These are phyloP conservation scores for Thrips palmi DNA, from an alignment of 1,140 invertebrate species.

Conservation along the genomic window DNA sequence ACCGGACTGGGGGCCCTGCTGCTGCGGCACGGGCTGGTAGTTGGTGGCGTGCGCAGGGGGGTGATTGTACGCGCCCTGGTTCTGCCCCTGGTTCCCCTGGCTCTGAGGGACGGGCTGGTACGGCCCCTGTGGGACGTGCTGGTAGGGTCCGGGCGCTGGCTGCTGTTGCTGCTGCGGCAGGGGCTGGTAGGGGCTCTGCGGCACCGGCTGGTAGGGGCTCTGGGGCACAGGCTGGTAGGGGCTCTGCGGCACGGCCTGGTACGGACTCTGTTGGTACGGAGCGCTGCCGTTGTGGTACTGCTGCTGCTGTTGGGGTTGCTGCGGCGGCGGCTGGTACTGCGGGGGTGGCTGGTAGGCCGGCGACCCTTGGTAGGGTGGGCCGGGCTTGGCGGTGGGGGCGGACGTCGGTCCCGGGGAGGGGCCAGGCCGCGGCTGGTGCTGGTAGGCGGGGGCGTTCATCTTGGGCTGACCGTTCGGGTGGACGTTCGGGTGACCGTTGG, in stretches of 20 bases:
- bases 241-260: slow-evolving; percentile 4
- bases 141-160: slow-evolving; percentile 7
- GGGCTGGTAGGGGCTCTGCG: slow-evolving; percentile 9
- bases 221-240: background rate
- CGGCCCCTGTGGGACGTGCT: background rate
- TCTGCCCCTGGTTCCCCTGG: background rate
- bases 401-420: no score
- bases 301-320: background rate
- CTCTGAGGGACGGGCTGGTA: slow-evolving; percentile 7
- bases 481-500: no score
- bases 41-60: no score
- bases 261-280: background rate
- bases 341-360: no score
- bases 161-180: slow-evolving; percentile 13
- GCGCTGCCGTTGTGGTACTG: slow-evolving; percentile 1
- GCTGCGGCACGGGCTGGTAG: background rate
- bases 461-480: no score
- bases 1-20: slow-evolving; percentile 9
- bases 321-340: no score
- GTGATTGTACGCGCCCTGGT: slow-evolving; percentile 5
- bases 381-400: no score
- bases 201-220: slow-evolving; percentile 3
- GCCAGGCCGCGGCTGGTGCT: no score
- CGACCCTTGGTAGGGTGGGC: no score
- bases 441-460: no score